Conservation (phyloP, 2,888 invertebrate species). For the Cyclophora albipunctata region DNA sequence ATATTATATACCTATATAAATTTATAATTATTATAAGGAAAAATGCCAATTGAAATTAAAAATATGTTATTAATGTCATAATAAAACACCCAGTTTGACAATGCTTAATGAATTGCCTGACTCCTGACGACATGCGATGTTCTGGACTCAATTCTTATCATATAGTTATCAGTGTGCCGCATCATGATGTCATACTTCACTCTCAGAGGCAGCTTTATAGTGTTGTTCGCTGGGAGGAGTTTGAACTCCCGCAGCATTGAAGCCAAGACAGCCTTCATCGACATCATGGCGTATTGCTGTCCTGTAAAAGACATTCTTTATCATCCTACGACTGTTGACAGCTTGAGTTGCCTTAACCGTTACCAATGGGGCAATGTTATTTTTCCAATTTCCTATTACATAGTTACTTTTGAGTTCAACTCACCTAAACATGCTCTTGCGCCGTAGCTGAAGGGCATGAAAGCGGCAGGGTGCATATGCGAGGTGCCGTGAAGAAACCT, state of each 20-base stretch:
- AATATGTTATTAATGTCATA: no score
- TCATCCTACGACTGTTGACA: no score
- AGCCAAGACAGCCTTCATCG: conserved; percentile 16
- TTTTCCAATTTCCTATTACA: no score
- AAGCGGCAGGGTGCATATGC: conserved; percentile 75
- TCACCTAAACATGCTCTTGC: conserved; percentile 80
- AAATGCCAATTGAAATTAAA: no score
- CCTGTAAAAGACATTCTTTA: conserved; percentile 10
- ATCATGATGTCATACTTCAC: background rate
- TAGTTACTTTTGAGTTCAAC: background rate
- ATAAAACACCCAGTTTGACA: no score
- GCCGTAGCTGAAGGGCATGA: conserved; percentile 80
- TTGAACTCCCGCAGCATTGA: conserved; percentile 5
- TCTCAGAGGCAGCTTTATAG: background rate
- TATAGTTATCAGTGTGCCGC: background rate
- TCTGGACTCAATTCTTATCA: background rate
- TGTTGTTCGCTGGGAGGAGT: background rate
- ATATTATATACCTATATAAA: no score
- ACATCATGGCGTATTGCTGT: conserved; percentile 21
- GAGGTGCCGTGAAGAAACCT: conserved; percentile 54
- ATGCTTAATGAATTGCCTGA: no score
- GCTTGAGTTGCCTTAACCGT: no score
- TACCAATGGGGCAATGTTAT: no score
- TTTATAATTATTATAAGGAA: no score
- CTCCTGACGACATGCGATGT: background rate